Conservation (phyloP, 2,888 invertebrate genomes). For the Hirtodrosophila histrioides region DNA sequence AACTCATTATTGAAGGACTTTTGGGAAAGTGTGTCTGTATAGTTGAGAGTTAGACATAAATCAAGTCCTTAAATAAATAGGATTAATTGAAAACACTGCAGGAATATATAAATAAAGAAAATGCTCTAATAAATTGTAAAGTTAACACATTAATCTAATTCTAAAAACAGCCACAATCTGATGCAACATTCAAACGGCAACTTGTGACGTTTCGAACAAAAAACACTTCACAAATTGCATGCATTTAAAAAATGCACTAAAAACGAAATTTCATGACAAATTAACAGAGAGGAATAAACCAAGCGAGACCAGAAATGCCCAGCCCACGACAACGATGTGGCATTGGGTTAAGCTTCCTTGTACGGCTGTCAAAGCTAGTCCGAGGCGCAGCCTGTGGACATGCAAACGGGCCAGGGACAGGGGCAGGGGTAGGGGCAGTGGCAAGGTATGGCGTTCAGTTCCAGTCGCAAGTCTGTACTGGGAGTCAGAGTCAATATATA, state of each 20-base stretch:
- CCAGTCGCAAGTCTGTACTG: constrained; percentile 34
- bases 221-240: constrained; percentile 22
- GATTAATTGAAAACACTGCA: too few species aligned
- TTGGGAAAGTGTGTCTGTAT: too few species aligned
- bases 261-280: constrained; percentile 73
- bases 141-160: too few species aligned
- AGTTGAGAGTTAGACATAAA: too few species aligned
- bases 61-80: too few species aligned
- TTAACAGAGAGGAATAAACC: constrained; percentile 60
- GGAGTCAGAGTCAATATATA: constrained; percentile 78
- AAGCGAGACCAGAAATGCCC: constrained; percentile 35
- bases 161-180: too few species aligned
- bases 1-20: too few species aligned
- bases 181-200: not conserved
- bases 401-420: constrained; percentile 26
- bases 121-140: too few species aligned
- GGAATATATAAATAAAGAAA: too few species aligned
- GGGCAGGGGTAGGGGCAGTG: constrained; percentile 36
- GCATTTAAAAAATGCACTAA: constrained; percentile 64
- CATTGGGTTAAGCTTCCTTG: constrained; percentile 70
- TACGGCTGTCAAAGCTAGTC: constrained; percentile 71
- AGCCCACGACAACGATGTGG: constrained; percentile 38
- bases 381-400: constrained; percentile 45
- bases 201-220: constrained; percentile 16
- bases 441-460: constrained; percentile 35